Evolutionary conservation across 2,797 vertebrate genomes (phyloP), one percentile per base, ranked within the genome.

Genomic region (Oreochromis mossambicus): DNA sequence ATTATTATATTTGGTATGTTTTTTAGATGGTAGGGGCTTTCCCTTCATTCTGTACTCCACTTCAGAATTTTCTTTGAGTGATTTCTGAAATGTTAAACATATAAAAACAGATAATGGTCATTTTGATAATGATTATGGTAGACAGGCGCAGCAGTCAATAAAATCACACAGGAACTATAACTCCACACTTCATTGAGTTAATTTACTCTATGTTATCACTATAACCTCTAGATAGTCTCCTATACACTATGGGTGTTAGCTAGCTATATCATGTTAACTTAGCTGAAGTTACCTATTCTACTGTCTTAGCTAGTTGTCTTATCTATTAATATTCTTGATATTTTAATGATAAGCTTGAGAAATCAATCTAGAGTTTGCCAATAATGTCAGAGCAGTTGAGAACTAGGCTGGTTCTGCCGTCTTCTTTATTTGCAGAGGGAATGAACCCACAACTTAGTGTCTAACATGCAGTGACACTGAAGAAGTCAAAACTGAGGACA

Each of bases 381-480:
- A 15, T 24, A 43, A 24, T 43, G 21, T 24, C n/a, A 68, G 8
- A 43, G 38, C n/a, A 68, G 63, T 24, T 43, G 36, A 68, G 21
- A 43, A 68, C 36, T 24, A 38, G 38, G 13, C 38, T 68, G 63
- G n/a, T 43, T 68, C 36, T 68, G 19, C 36, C 15, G 7, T 76
- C 43, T 21, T 66, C 32, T 80, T 54, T 24, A 55, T 73, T 34
- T 56, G n/a, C 29, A 5, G 38, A 38, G 46, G 15, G 52, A 36
- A 21, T 82, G 14, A 68, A 43, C 80, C 15, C 12, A 41, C 26
- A 52, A 70, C 55, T 83, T 55, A 2, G 15, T 52, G 41, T 21
- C 61, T 78, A 80, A 87, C 79, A 36, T 54, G 70, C 58, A 52
- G 54, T 80, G 82, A 61, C 83, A 94, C 82, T 73, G 38, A 55